Percentiles rank a stretch among this genome's conserved stretches.
Evolutionary conservation across 2,113 vertebrate species (phyloP).

Genomic region (Menura novaehollandiae): DNA sequence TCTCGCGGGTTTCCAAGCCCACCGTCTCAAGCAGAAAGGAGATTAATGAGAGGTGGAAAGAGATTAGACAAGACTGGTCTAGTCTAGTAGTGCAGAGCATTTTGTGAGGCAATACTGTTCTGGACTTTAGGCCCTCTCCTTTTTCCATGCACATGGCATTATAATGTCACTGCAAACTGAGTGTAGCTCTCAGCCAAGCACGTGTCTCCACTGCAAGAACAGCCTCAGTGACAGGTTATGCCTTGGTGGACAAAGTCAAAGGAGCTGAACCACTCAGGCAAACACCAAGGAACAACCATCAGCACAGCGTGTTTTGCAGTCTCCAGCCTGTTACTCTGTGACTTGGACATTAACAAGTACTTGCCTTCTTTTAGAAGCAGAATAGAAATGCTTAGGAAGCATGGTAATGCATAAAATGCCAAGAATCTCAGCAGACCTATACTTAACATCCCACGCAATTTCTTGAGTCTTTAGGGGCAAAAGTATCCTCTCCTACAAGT

Average conservation of each 20-base stretch:
- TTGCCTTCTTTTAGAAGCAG: neutral
- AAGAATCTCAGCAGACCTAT: neutral
- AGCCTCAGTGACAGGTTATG: neutral
- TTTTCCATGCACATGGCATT: fast-evolving
- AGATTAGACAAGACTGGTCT: neutral
- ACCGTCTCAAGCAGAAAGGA: neutral
- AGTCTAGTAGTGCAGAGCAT: neutral
- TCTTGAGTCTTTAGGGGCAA: neutral
- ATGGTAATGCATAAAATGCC: neutral
- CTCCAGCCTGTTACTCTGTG: neutral
- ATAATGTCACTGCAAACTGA: neutral
- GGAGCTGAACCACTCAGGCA: neutral
- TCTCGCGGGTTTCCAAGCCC: neutral
- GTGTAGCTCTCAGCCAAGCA: neutral
- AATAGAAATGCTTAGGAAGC: neutral
- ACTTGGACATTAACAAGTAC: neutral
- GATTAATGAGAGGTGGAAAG: neutral
- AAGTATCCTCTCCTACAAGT: neutral
- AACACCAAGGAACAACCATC: neutral
- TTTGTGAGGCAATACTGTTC: neutral
- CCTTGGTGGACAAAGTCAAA: neutral
- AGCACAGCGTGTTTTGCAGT: neutral
- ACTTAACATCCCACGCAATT: neutral
- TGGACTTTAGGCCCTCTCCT: neutral
- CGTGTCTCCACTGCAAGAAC: neutral